These are phyloP conservation scores for Heteronetta atricapilla DNA, from an alignment of 2,113 vertebrate genomes.

Conservation along the genomic window DNA sequence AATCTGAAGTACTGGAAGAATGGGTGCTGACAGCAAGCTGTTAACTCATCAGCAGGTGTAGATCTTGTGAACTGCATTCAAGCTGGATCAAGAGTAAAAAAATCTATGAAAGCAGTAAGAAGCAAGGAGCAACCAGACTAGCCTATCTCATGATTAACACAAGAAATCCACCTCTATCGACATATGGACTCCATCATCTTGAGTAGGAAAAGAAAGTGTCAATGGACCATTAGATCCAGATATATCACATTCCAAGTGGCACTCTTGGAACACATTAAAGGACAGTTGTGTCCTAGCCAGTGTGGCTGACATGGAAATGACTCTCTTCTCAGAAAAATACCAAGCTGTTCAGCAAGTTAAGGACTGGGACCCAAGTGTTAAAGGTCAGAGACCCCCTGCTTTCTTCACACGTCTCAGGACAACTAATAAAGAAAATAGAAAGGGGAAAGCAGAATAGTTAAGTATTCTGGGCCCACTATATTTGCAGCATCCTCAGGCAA, in stretches of 20 bases:
- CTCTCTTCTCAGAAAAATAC: not conserved
- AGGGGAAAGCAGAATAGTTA: not conserved
- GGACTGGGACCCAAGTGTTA: not conserved
- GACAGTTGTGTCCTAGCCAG: not conserved
- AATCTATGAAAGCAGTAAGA: not conserved
- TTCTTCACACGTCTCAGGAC: not conserved
- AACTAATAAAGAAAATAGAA: not conserved
- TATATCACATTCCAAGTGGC: rapidly evolving
- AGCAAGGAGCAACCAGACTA: not conserved
- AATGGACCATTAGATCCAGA: not conserved
- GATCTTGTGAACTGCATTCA: not conserved
- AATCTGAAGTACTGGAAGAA: not conserved
- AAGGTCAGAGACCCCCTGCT: not conserved
- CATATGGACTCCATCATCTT: not conserved
- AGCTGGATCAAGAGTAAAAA: not conserved
- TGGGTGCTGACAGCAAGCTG: not conserved
- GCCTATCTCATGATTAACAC: not conserved
- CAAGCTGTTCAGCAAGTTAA: not conserved
- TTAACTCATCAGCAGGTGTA: not conserved
- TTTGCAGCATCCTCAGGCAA: not conserved
- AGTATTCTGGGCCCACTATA: not conserved
- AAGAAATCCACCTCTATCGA: not conserved
- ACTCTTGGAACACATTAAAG: not conserved
- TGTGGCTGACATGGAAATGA: not conserved
- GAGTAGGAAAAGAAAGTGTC: not conserved